A percentile compares a stretch with the other conserved stretches of the same genome.
Evolutionary conservation across 2,888 invertebrate species (phyloP).

Genomic region (Andrena chrysosceles): DNA sequence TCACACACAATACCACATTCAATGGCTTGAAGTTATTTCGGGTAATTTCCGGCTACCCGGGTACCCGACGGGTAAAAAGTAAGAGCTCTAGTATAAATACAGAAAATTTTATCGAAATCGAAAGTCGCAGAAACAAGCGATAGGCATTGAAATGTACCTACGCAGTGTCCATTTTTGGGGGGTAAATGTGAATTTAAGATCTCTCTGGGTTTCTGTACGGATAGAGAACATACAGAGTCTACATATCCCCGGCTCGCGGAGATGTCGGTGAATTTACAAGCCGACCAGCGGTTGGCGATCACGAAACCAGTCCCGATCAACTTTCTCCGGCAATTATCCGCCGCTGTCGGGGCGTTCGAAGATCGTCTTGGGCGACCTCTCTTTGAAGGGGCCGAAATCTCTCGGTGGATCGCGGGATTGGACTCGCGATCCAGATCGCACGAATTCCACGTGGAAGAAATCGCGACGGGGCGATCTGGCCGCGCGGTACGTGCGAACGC

Average conservation of each 20-base stretch:
- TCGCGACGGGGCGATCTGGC: constrained; percentile 1
- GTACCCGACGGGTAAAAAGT: no score
- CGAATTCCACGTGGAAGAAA: constrained; percentile 30
- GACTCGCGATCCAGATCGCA: constrained; percentile 42
- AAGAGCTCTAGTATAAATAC: no score
- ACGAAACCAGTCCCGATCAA: constrained; percentile 21
- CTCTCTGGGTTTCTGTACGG: background rate
- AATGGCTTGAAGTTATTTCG: no score
- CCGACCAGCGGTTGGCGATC: background rate
- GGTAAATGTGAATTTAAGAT: no score
- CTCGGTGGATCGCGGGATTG: background rate
- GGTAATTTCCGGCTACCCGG: no score
- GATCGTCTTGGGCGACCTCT: background rate
- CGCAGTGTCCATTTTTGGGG: no score
- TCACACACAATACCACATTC: no score
- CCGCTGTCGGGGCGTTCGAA: background rate
- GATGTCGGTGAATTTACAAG: constrained; percentile 2
- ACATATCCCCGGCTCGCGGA: background rate
- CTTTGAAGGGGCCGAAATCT: background rate
- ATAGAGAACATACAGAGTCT: background rate
- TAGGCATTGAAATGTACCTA: no score
- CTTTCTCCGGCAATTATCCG: constrained; percentile 22
- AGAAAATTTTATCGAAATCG: no score
- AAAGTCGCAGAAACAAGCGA: no score
- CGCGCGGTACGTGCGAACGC: constrained; percentile 35